phyloP scores from a whole-genome alignment of 2,888 invertebrate species.

The Chymomyza procnemis region DNA sequence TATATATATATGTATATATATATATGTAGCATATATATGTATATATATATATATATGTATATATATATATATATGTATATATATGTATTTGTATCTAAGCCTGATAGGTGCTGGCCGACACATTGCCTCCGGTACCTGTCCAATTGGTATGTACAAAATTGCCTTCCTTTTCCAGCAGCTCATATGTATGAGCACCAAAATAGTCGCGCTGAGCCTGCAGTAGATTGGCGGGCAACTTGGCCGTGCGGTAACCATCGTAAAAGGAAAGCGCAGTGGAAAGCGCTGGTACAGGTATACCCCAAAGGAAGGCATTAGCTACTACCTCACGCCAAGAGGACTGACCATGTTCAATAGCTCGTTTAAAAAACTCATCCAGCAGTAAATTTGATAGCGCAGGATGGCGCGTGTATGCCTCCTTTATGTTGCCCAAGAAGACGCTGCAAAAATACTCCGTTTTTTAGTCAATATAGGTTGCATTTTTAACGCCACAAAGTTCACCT shows the following conservation, averaged over 20 bases:
- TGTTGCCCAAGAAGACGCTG: constrained; percentile 92
- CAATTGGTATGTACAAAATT: constrained; percentile 97
- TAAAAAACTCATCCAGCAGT: constrained; percentile 95
- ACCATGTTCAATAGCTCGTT: constrained; percentile 87
- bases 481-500: constrained; percentile 80
- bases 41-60: no score
- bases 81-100: constrained; percentile 83
- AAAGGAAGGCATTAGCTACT: constrained; percentile 84
- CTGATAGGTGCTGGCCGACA: constrained; percentile 94
- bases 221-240: constrained; percentile 93
- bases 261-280: constrained; percentile 96
- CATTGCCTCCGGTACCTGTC: constrained; percentile 98
- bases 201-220: constrained; percentile 98
- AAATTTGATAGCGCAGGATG: constrained; percentile 92
- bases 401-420: constrained; percentile 94
- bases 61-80: no score
- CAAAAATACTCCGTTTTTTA: neutral
- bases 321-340: constrained; percentile 93
- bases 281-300: constrained; percentile 96
- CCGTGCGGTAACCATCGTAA: constrained; percentile 96
- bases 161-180: constrained; percentile 90
- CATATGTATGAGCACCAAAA: constrained; percentile 99
- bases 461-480: neutral
- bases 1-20: neutral
- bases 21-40: no score